Evolutionary conservation across 2,113 vertebrate species (phyloP), one percentile per base, ranked within the genome.

Genomic region (Lophochroa leadbeateri): DNA sequence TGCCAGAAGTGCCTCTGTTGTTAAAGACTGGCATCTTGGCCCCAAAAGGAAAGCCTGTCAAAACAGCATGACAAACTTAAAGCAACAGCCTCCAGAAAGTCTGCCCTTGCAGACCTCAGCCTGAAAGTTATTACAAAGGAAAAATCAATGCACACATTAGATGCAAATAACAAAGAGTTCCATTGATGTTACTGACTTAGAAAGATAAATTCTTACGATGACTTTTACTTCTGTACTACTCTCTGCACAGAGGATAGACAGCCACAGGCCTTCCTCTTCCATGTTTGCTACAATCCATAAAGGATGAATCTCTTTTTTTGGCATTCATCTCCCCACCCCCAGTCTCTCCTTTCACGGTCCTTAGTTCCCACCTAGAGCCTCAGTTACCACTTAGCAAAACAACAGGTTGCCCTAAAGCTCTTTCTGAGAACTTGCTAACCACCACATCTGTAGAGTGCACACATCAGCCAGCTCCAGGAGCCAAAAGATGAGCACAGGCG

Each of bases 21-120:
- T 82, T 84, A 31, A 86, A 88, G 69, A 72, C 81, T 82, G 83
- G 91, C 80, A 84, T 61, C 70, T 76, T 63, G 93, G 35, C 61
- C 76, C 77, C 86, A 84, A 82, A 95, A 96, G 74, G 65, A 93
- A 89, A 92, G 57, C 41, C 18, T 76, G 86, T 47, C 37, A 23
- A 44, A 88, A 64, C 16, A 81, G 33, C 44, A 35, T 4, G 72
- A 93, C 84, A 92, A 95, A 95, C 69, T 68, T 70, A 84, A 82
- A 92, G 72, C 28, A 81, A 46, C 15, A 79, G 44, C 37, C 28
- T 84, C 61, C 4, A 0, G 61, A 75, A 25, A 82, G 53, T 68
- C 47, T 83, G 82, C 44, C 52, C 61, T 88, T 80, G 44, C 24
- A 71, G 44, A 79, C 19, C 35, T 79, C 69, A 81, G 55, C 16